Conservation (phyloP, 2,888 invertebrate species). For the Craniophora ligustri region DNA sequence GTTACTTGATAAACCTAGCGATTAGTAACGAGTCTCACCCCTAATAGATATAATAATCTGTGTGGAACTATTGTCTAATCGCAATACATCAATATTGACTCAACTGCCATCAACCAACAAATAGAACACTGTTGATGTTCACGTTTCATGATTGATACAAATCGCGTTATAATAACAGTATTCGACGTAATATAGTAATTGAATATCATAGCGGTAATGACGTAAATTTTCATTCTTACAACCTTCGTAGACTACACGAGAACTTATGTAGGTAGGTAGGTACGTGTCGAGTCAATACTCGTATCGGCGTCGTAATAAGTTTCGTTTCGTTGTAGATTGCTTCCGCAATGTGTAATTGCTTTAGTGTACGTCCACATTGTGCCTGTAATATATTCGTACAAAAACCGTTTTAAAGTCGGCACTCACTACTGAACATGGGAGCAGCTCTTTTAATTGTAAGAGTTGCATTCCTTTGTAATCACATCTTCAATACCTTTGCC, state of each 20-base stretch:
- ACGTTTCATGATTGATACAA: conserved; percentile 23
- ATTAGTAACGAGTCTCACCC: conserved; percentile 63
- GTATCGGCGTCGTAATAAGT: conserved; percentile 71
- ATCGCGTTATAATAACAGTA: conserved; percentile 29
- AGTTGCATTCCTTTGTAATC: conserved; percentile 39
- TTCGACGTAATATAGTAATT: conserved; percentile 50
- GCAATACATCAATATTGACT: conserved; percentile 40
- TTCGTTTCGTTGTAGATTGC: conserved; percentile 69
- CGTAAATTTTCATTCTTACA: conserved; percentile 65
- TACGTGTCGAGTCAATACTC: conserved; percentile 49
- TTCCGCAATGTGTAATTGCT: conserved; percentile 76
- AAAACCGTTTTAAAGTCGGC: conserved; percentile 51
- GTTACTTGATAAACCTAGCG: conserved; percentile 69
- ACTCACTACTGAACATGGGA: conserved; percentile 33
- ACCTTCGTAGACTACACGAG: conserved; percentile 61
- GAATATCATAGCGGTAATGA: conserved; percentile 57
- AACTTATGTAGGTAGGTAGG: no score
- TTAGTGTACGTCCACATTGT: conserved; percentile 50
- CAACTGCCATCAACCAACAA: conserved; percentile 34
- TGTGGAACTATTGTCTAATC: conserved; percentile 44
- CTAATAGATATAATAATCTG: conserved; percentile 41
- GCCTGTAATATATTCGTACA: conserved; percentile 57
- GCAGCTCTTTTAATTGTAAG: conserved; percentile 43
- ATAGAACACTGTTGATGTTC: conserved; percentile 4
- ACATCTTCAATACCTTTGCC: conserved; percentile 36